Conservation (phyloP, 2,888 invertebrate species). For the Romanomermis culicivorax region DNA sequence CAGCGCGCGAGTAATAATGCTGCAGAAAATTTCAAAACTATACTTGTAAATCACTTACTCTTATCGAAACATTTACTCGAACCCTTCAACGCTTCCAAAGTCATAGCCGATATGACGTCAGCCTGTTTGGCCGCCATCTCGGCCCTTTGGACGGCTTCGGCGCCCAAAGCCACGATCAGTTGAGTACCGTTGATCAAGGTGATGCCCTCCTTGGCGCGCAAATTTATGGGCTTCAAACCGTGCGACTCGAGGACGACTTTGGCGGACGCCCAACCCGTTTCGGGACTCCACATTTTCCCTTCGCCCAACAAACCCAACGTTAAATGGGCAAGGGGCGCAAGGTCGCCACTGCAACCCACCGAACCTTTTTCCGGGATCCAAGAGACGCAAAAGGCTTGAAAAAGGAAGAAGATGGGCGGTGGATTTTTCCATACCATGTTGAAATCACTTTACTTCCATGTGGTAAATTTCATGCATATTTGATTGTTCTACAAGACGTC, state of each 20-base stretch:
- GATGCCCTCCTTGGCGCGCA: constrained; percentile 44
- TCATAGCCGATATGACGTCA: constrained; percentile 43
- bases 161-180: constrained; percentile 43
- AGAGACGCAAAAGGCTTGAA: constrained; percentile 41
- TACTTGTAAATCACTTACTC: too few relatives aligned
- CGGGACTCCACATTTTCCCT: constrained; percentile 37
- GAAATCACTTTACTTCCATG: too few relatives aligned
- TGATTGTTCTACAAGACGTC: too few relatives aligned
- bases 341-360: constrained; percentile 46
- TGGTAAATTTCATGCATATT: too few relatives aligned
- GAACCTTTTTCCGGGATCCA: constrained; percentile 47
- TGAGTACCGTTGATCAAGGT: constrained; percentile 47
- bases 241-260: constrained; percentile 37
- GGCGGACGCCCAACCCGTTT: constrained; percentile 31
- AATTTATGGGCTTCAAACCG: constrained; percentile 37
- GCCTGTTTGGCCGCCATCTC: constrained; percentile 41
- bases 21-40: too few relatives aligned
- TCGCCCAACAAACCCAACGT: constrained; percentile 45
- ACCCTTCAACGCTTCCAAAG: constrained; percentile 45
- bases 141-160: constrained; percentile 38
- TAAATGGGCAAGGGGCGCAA: constrained; percentile 44
- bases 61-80: too few relatives aligned
- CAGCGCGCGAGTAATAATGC: too few relatives aligned
- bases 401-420: too few relatives aligned
- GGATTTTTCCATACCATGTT: too few relatives aligned